Percentiles rank a stretch among this genome's conserved stretches.
Evolutionary conservation across 1,140 invertebrate genomes (phyloP).

Genomic region (Hypsibius dujardini): DNA sequence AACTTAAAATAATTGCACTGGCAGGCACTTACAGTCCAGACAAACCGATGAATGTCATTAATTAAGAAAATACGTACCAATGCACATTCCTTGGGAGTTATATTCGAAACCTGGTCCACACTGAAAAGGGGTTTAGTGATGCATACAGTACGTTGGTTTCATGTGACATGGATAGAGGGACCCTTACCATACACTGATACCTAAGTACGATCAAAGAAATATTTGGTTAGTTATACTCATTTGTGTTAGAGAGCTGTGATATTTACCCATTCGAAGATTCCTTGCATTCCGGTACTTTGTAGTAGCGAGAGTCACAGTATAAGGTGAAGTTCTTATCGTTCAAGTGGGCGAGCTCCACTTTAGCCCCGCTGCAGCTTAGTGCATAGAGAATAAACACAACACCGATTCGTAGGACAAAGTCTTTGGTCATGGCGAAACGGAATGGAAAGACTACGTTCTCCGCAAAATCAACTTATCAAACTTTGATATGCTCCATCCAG

Average conservation of each 20-base stretch:
- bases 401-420: too few relatives aligned
- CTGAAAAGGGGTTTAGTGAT: too few relatives aligned
- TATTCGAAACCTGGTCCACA: constrained; percentile 1
- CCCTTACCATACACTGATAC: constrained; percentile 2
- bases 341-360: not conserved
- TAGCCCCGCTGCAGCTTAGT: not conserved
- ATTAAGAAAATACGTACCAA: not conserved
- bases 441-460: too few relatives aligned
- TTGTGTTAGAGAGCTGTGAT: not conserved
- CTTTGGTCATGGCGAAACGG: too few relatives aligned
- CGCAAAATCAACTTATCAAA: too few relatives aligned
- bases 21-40: not conserved
- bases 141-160: too few relatives aligned
- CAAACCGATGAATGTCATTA: not conserved
- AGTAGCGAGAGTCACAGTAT: not conserved
- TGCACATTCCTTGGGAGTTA: constrained; percentile 1
- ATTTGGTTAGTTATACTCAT: not conserved
- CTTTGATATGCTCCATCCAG: too few relatives aligned
- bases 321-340: not conserved
- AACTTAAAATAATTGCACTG: too few relatives aligned
- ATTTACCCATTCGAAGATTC: constrained; percentile 6
- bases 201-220: not conserved
- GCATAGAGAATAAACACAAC: too few relatives aligned
- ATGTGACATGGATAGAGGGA: too few relatives aligned
- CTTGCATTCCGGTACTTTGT: not conserved